Conservation (phyloP, 2,797 vertebrate species). For the Dendrocincla tyrannina region DNA sequence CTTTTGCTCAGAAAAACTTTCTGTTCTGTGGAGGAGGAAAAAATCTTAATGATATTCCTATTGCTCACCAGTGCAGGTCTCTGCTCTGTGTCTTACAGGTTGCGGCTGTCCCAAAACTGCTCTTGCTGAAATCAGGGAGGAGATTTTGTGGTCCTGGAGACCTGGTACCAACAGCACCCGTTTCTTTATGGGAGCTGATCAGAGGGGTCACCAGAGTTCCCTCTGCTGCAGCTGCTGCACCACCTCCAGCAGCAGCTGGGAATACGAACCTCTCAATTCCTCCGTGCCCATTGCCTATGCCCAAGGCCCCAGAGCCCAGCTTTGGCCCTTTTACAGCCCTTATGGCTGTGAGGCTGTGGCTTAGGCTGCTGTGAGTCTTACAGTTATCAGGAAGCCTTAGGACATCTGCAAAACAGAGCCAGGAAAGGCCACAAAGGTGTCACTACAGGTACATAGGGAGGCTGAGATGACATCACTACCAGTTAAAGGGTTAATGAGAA, state of each 20-base stretch:
- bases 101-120: neutral
- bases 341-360: rapidly evolving
- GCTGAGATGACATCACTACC: neutral
- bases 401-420: neutral
- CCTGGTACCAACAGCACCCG: neutral
- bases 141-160: neutral
- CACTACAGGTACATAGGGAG: neutral
- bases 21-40: neutral
- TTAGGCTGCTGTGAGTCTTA: neutral
- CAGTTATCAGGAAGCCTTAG: neutral
- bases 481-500: neutral
- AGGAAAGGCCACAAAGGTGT: neutral
- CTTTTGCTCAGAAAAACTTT: neutral
- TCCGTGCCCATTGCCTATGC: rapidly evolving
- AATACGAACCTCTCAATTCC: neutral
- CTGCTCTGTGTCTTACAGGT: neutral
- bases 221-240: neutral
- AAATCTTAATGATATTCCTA: neutral
- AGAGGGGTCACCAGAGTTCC: neutral
- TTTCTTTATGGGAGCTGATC: neutral
- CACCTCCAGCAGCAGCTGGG: neutral
- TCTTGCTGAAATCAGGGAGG: neutral
- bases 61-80: neutral
- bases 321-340: neutral
- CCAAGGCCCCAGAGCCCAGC: neutral